phyloP scores from a whole-genome alignment of 2,888 invertebrate genomes.

The Keiferia lycopersicella region DNA sequence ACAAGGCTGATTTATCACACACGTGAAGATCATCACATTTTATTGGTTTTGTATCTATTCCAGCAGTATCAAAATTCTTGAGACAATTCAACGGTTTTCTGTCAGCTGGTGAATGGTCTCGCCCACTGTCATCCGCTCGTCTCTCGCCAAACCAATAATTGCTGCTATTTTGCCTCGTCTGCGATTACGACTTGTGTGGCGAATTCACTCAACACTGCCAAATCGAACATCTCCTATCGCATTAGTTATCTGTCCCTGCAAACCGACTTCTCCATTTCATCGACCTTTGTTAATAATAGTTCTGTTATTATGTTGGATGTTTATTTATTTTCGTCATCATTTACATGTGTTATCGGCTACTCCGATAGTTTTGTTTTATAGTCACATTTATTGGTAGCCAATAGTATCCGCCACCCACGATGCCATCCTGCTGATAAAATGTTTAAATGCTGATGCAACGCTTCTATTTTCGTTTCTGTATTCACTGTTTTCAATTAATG shows the following conservation, averaged over 20 bases:
- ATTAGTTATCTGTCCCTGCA: neutral
- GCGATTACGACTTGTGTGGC: conserved; percentile 20
- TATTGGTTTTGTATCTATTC: neutral
- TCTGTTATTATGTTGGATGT: neutral
- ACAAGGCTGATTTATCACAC: no score
- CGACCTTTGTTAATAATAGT: neutral
- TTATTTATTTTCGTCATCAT: neutral
- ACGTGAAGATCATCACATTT: no score
- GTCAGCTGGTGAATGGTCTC: conserved; percentile 41
- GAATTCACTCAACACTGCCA: conserved; percentile 9
- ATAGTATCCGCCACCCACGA: conserved; percentile 38
- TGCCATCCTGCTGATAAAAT: conserved; percentile 30
- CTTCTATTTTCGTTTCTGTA: conserved; percentile 12
- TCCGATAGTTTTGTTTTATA: conserved; percentile 32
- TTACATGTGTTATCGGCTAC: conserved; percentile 14
- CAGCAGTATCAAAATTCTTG: neutral
- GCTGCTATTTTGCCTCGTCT: conserved; percentile 30
- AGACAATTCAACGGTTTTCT: conserved; percentile 38
- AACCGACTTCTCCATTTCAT: neutral
- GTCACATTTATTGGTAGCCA: conserved; percentile 36
- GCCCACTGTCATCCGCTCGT: conserved; percentile 46
- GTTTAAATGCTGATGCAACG: conserved; percentile 15
- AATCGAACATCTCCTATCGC: neutral
- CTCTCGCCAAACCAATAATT: conserved; percentile 34
- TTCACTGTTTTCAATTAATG: conserved; percentile 10